Evolutionary conservation across 2,797 vertebrate genomes (phyloP), one percentile per base, ranked within the genome.

Genomic region (Pangasius sanitwongsei): DNA sequence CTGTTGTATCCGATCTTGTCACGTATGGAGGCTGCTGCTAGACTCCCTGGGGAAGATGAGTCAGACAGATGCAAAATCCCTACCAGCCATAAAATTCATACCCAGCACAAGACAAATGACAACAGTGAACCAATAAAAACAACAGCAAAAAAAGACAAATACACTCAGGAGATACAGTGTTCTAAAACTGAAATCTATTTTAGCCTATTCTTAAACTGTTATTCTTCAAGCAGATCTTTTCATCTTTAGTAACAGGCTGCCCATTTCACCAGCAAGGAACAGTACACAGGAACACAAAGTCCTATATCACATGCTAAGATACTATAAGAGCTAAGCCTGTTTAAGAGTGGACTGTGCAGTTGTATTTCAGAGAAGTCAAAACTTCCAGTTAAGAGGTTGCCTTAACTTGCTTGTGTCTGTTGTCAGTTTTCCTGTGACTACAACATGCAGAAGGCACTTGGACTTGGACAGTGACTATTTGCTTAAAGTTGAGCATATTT

Each of bases 1-100:
- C 85, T 92, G 88, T 88, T 83, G 87, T 72, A 48, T 74, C 55
- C 84, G 75, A 81, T 93, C 85, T 78, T 28, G 18, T 91, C 89
- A 88, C 15, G 4, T n/a, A 70, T 83, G 34, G 72, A 75, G 86
- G 13, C 55, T 72, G 83, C 53, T 67, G 44, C 72, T 44, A 85
- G 74, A 85, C 72, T 34, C 72, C 55, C 63, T 83, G 53, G 80
- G 37, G 53, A 75, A 59, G 55, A n/a, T 25, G 70, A 82, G 65
- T 61, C 50, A 75, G 70, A 91, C 91, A 90, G 48, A 48, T 48
- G 84, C n/a, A 82, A 78, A 34, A 81, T 50, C 53, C 59, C 61
- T 55, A 74, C 63, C 50, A 83, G 50, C 23, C 55, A 75, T 72
- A 80, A 85, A 87, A 80, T 70, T 81, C 87, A 86, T 31, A 65